Percentiles rank a stretch among this genome's conserved stretches.
phyloP scores from a whole-genome alignment of 2,797 vertebrate genomes.

The Liasis olivaceus region DNA sequence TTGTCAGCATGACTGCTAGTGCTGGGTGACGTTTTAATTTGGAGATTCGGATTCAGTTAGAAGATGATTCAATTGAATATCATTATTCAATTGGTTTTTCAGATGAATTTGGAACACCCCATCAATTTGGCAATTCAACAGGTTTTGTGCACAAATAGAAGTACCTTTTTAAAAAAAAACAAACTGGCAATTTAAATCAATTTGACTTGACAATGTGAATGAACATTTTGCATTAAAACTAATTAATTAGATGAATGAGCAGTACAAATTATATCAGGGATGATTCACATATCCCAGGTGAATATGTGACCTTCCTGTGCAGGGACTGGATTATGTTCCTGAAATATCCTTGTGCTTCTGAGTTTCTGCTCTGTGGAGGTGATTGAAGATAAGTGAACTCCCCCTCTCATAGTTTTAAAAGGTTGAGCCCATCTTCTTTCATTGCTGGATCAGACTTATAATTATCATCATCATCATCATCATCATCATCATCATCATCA shows the following conservation, averaged over 20 bases:
- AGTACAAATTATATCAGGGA: too few species aligned
- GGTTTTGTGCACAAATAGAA: not conserved
- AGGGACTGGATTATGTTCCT: not conserved
- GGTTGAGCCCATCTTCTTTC: conserved; percentile 42
- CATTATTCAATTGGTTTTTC: not conserved
- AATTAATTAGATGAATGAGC: too few species aligned
- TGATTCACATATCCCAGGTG: too few species aligned
- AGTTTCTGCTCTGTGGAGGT: not conserved
- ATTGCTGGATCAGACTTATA: conserved; percentile 63
- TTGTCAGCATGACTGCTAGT: too few species aligned
- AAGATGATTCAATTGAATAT: not conserved
- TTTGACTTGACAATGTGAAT: too few species aligned
- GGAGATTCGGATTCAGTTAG: too few species aligned
- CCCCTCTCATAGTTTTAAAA: conserved; percentile 42
- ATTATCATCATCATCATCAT: not conserved
- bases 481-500: conserved; percentile 52
- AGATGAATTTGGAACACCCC: not conserved
- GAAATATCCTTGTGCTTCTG: not conserved
- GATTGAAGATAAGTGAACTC: not conserved
- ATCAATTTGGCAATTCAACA: not conserved
- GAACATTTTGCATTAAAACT: too few species aligned
- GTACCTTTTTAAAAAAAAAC: too few species aligned
- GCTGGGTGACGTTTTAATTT: too few species aligned
- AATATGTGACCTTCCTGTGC: too few species aligned
- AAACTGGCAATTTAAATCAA: too few species aligned